Percentiles rank a stretch among this genome's conserved stretches.
Conservation (phyloP, 2,888 invertebrate genomes). For the Therioaphis trifolii region DNA sequence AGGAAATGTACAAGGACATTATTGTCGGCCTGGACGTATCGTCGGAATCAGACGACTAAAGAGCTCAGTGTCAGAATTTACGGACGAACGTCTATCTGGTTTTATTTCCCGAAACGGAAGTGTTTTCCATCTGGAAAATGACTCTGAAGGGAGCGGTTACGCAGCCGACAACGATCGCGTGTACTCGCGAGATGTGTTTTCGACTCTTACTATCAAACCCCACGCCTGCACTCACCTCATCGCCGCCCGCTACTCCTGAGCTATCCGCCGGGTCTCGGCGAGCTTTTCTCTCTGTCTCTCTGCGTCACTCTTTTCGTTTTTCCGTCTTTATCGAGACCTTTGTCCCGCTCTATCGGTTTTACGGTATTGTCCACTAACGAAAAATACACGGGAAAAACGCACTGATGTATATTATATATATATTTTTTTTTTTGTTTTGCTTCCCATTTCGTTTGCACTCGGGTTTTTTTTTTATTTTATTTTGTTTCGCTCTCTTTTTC, state of each 20-base stretch:
- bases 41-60: slow-evolving; percentile 36
- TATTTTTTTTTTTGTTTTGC: not conserved
- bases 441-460: too few species aligned
- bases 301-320: not conserved
- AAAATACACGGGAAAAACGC: not conserved
- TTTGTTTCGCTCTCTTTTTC: not conserved
- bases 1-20: slow-evolving; percentile 11
- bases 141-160: slow-evolving; percentile 54
- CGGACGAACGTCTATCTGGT: slow-evolving; percentile 36
- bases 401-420: slow-evolving; percentile 7
- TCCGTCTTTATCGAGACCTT: not conserved
- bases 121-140: slow-evolving; percentile 56
- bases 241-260: not conserved
- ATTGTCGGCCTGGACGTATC: not conserved
- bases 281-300: not conserved
- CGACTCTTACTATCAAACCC: not conserved
- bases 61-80: slow-evolving; percentile 33
- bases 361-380: slow-evolving; percentile 29
- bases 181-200: not conserved
- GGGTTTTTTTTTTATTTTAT: slow-evolving; percentile 1
- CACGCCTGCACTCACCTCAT: not conserved
- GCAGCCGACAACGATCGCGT: slow-evolving; percentile 20
- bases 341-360: not conserved
- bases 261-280: too few species aligned
- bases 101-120: slow-evolving; percentile 55